Conservation (phyloP, 2,888 invertebrate species). For the Branchipolynoe longqiensis region DNA sequence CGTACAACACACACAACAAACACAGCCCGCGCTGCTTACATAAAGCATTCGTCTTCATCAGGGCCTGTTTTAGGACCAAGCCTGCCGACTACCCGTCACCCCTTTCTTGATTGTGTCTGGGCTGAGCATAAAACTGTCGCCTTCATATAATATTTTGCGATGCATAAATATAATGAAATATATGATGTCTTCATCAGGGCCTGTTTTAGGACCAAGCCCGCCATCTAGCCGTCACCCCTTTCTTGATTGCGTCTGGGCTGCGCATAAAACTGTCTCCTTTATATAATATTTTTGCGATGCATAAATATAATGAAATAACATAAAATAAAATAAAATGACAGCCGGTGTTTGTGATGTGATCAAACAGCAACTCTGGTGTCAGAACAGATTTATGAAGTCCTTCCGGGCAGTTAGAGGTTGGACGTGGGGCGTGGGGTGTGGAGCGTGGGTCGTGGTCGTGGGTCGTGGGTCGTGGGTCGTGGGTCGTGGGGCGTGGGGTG, state of each 20-base stretch:
- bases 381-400: too few species aligned
- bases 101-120: too few species aligned
- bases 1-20: neutral
- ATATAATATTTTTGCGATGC: neutral
- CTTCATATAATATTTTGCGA: neutral
- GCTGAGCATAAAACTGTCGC: neutral
- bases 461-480: too few species aligned
- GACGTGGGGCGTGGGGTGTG: too few species aligned
- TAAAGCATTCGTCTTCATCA: slow-evolving; percentile 40
- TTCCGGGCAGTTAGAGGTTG: too few species aligned
- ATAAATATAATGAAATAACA: neutral
- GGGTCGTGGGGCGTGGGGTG: too few species aligned
- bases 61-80: neutral
- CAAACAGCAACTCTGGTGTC: too few species aligned
- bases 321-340: too few species aligned
- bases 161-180: neutral
- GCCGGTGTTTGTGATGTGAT: too few species aligned
- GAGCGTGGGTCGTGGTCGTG: too few species aligned
- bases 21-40: neutral
- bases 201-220: neutral
- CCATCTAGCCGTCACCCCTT: neutral
- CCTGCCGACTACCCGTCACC: neutral
- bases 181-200: slow-evolving; percentile 19
- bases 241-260: neutral
- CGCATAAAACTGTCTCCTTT: neutral